Percentiles rank a stretch among this genome's conserved stretches.
phyloP scores from a whole-genome alignment of 2,113 vertebrate genomes.

The Sinosuthora webbiana region DNA sequence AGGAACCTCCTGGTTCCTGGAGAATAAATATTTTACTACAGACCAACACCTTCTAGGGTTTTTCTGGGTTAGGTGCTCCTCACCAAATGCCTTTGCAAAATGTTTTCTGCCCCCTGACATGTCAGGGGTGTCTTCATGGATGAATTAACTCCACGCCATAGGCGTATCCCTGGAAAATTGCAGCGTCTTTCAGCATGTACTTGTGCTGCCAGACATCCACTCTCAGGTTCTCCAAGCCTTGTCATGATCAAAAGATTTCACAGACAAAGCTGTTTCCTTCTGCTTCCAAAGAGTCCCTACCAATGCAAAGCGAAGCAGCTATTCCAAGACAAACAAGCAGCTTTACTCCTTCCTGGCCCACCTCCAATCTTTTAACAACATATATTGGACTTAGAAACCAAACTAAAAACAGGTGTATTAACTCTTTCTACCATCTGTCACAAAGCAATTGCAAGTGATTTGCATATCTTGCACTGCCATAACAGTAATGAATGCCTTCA shows the following conservation, averaged over 20 bases:
- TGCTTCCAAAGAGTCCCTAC: not conserved
- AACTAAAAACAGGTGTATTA: not conserved
- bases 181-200: not conserved
- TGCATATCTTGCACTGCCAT: not conserved
- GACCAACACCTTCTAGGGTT: not conserved
- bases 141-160: not conserved
- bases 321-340: not conserved
- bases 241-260: not conserved
- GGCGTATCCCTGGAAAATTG: not conserved
- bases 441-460: not conserved
- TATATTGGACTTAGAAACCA: not conserved
- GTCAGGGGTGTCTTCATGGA: not conserved
- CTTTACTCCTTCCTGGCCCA: not conserved
- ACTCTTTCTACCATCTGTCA: conserved; percentile 23
- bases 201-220: not conserved
- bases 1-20: not conserved
- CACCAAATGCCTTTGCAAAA: not conserved
- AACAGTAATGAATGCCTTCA: not conserved
- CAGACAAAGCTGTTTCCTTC: not conserved
- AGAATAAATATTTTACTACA: not conserved
- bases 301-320: not conserved
- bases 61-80: not conserved
- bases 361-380: not conserved
- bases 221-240: not conserved
- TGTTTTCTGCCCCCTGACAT: not conserved